Percentiles rank a stretch among this genome's conserved stretches.
These are phyloP conservation scores for Megathymus violae DNA, from an alignment of 1,140 invertebrate genomes.

Conservation along the genomic window DNA sequence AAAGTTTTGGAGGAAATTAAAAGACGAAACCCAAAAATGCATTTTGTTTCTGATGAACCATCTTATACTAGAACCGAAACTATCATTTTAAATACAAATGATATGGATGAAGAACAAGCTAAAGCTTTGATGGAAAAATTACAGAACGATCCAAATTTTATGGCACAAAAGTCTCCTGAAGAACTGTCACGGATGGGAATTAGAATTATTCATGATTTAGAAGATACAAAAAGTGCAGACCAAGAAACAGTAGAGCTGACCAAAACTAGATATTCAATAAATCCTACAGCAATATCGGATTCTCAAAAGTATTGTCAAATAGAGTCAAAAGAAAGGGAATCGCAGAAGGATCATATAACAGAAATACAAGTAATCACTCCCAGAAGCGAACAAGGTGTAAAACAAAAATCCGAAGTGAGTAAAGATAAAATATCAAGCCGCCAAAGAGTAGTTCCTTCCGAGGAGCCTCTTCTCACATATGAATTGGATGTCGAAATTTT, in stretches of 20 bases:
- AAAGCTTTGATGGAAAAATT: conserved; percentile 76
- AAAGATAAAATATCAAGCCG: conserved; percentile 71
- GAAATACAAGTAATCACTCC: conserved; percentile 80
- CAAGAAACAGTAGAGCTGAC: conserved; percentile 68
- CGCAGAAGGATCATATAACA: conserved; percentile 69
- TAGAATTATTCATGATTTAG: conserved; percentile 70
- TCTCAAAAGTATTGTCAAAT: conserved; percentile 51
- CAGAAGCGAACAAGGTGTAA: conserved; percentile 58
- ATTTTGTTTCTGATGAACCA: conserved; percentile 73
- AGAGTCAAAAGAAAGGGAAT: conserved; percentile 52
- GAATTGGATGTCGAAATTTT: conserved; percentile 76
- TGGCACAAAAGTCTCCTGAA: conserved; percentile 72
- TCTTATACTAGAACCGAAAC: conserved; percentile 79
- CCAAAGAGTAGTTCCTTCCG: conserved; percentile 61
- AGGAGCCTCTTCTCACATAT: conserved; percentile 69
- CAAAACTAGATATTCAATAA: conserved; percentile 71
- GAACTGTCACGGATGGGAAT: conserved; percentile 72
- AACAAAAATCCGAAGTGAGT: conserved; percentile 55
- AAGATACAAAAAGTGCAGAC: conserved; percentile 62
- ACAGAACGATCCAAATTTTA: conserved; percentile 76
- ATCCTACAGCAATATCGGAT: conserved; percentile 54
- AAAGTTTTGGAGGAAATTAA: conserved; percentile 77
- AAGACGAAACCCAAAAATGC: conserved; percentile 77
- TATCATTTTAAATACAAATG: conserved; percentile 74
- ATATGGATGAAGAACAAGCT: conserved; percentile 76